Base-by-base conservation (phyloP, 2,797 vertebrate genomes). In the Lacerta agilis region DNA sequence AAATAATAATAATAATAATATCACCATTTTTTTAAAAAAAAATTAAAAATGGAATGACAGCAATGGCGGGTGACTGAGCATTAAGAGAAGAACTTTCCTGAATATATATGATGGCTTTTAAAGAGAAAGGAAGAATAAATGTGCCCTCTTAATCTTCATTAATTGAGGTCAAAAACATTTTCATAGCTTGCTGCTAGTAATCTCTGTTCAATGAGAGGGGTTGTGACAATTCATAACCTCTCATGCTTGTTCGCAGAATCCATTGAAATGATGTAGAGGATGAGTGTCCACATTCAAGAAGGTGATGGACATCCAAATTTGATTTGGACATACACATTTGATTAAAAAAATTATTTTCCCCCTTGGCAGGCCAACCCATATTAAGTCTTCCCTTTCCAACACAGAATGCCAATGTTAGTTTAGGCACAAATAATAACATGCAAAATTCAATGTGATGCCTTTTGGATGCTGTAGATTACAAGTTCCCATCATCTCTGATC, bases 1-100 rank as follows among this genome's bases (percentile, higher is more conserved):
- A 0, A 0, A 10, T 75, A 79, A 85, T 36, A 75, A 29, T 4
- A n/a, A 25, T 69, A 36, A 17, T 83, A 81, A 23, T 0, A 0
- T 78, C 43, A 5, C 7, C 36, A 77, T 17, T 1, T 13, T 11
- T n/a, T n/a, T n/a, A n/a, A n/a, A 64, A 66, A 27, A 15, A 1
- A 13, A 82, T n/a, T 84, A 82, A 41, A 84, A 80, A 49, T 0
- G 0, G 55, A 88, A 55, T 0, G 11, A 88, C 41, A 85, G 41
- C 49, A 5, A 10, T 2, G 18, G 45, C 69, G 69, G 4, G 11
- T 61, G 72, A 83, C 49, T 6, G 15, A 2, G 33, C 27, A 27
- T 69, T 25, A 80, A 86, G 17, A 83, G 8, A 27, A 43, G 85
- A 85, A 2, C 10, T 9, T 83, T 82, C 33, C 20, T 0, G 49